A percentile compares a stretch with the other conserved stretches of the same genome.
phyloP scores from a whole-genome alignment of 1,140 invertebrate species.

The Bombyx mandarina region DNA sequence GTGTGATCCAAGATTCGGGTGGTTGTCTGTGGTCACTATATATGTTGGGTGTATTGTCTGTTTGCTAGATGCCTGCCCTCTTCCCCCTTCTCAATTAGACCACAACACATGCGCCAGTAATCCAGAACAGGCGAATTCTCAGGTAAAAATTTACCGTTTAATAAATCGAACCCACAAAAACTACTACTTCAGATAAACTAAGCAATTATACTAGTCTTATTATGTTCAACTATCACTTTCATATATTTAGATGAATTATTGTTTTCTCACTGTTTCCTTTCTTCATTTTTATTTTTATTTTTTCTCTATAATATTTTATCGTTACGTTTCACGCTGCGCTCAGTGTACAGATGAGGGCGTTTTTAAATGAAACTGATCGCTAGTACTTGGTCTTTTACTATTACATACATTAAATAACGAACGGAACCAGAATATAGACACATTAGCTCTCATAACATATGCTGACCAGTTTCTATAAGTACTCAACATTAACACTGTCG shows the following conservation, averaged over 20 bases:
- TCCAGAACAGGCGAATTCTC: constrained; percentile 72
- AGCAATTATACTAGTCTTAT: constrained; percentile 63
- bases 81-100: constrained; percentile 78
- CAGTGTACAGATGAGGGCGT: constrained; percentile 41
- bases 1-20: constrained; percentile 68
- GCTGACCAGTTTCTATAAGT: constrained; percentile 57
- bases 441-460: constrained; percentile 59
- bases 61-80: constrained; percentile 78
- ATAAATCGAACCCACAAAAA: constrained; percentile 58
- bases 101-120: constrained; percentile 74
- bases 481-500: constrained; percentile 57
- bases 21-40: constrained; percentile 70
- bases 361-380: constrained; percentile 17
- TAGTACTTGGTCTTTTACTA: constrained; percentile 28
- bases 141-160: constrained; percentile 46
- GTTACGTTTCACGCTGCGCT: constrained; percentile 48
- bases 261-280: constrained; percentile 52
- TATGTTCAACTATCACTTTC: constrained; percentile 58
- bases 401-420: constrained; percentile 16
- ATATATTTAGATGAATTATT: constrained; percentile 54
- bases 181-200: constrained; percentile 57
- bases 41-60: constrained; percentile 74
- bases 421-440: constrained; percentile 25
- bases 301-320: constrained; percentile 38
- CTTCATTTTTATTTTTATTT: constrained; percentile 29